Evolutionary conservation across 1,140 invertebrate species (phyloP).

Genomic region (Laupala kohalensis): DNA sequence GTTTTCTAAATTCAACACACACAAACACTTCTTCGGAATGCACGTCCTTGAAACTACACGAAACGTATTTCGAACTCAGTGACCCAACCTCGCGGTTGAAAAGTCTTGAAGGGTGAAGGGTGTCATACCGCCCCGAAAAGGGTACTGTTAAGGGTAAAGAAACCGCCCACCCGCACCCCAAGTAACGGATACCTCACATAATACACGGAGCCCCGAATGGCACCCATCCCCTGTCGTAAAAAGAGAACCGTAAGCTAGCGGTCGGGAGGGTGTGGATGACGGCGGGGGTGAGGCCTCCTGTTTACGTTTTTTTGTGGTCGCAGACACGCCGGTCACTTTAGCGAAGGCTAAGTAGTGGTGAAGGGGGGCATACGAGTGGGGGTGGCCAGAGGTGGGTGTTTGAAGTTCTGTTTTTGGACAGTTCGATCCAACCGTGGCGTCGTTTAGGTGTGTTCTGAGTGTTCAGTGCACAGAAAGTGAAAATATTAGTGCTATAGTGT

Average conservation of each 20-base stretch:
- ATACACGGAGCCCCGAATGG: not conserved
- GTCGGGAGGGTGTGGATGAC: too few species aligned
- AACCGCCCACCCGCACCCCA: not conserved
- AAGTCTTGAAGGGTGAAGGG: not conserved
- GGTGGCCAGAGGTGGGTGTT: not conserved
- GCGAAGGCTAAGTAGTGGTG: not conserved
- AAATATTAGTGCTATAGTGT: too few species aligned
- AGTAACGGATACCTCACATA: not conserved
- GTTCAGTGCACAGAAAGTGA: too few species aligned
- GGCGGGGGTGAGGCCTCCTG: not conserved
- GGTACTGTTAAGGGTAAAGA: not conserved
- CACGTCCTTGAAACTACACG: too few species aligned
- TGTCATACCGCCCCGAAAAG: not conserved
- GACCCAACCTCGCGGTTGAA: too few species aligned
- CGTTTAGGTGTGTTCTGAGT: too few species aligned
- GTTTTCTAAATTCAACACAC: too few species aligned
- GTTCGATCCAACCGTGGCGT: too few species aligned
- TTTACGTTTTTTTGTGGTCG: not conserved
- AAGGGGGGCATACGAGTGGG: not conserved
- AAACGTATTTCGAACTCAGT: too few species aligned
- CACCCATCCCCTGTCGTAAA: not conserved
- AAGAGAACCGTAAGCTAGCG: not conserved
- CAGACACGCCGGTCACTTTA: not conserved
- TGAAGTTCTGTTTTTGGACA: too few species aligned
- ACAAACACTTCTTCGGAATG: too few species aligned